A percentile compares a stretch with the other conserved stretches of the same genome.
These are phyloP conservation scores for Chelidonichthys spinosus DNA, from an alignment of 2,797 vertebrate genomes.

Conservation along the genomic window DNA sequence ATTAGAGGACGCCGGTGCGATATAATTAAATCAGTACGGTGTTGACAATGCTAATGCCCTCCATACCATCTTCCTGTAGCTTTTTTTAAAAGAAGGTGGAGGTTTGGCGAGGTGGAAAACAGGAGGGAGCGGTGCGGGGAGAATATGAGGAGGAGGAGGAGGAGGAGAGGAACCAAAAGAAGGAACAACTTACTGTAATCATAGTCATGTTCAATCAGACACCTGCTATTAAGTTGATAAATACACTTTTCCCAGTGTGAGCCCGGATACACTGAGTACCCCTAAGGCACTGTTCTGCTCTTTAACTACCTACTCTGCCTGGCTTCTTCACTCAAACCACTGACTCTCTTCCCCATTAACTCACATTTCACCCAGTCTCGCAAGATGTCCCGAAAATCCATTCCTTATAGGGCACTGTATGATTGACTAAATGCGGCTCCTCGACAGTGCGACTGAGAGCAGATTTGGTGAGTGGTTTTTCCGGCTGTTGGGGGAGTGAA, in stretches of 20 bases:
- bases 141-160: conserved; percentile 39
- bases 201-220: conserved; percentile 88
- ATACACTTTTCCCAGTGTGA: conserved; percentile 88
- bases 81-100: conserved; percentile 48
- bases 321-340: conserved; percentile 73
- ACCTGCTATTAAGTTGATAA: conserved; percentile 90
- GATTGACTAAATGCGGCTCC: conserved; percentile 76
- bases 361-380: conserved; percentile 83
- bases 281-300: conserved; percentile 81
- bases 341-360: conserved; percentile 81
- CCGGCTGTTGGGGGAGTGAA: conserved; percentile 61
- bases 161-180: conserved; percentile 70
- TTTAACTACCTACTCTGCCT: conserved; percentile 78
- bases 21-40: conserved; percentile 43
- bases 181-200: conserved; percentile 85
- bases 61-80: conserved; percentile 39
- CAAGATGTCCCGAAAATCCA: conserved; percentile 76
- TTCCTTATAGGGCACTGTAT: conserved; percentile 63
- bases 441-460: conserved; percentile 59
- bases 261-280: conserved; percentile 83
- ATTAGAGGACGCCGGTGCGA: conserved; percentile 10
- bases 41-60: conserved; percentile 41
- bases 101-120: conserved; percentile 54
- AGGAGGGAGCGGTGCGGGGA: conserved; percentile 44
- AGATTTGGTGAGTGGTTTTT: conserved; percentile 70